phyloP scores from a whole-genome alignment of 2,797 vertebrate species.

The Morus bassanus region DNA sequence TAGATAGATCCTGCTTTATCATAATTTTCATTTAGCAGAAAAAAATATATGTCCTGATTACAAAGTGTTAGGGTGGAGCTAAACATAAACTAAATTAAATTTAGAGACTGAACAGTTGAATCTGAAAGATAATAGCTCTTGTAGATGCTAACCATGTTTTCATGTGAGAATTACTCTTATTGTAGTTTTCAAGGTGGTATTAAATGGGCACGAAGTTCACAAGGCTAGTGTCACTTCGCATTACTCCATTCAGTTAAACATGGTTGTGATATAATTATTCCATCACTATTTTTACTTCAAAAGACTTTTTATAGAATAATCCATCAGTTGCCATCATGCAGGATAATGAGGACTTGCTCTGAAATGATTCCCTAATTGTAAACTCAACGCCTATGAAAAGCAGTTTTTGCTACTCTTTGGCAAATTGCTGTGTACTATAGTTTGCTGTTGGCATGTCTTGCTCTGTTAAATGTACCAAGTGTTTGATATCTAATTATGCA shows the following conservation, averaged over 20 bases:
- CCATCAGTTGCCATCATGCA: neutral
- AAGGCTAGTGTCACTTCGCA: neutral
- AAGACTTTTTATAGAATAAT: neutral
- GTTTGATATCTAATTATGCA: neutral
- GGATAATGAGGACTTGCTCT: neutral
- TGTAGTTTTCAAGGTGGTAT: neutral
- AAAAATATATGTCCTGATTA: neutral
- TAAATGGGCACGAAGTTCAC: accelerated
- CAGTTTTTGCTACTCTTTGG: neutral
- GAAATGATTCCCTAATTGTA: neutral
- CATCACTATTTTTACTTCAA: neutral
- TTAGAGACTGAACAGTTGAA: neutral
- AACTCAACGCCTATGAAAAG: neutral
- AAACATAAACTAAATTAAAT: neutral
- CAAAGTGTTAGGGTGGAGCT: neutral
- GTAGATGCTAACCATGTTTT: neutral
- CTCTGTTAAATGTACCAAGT: neutral
- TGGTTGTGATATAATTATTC: neutral
- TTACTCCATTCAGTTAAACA: neutral
- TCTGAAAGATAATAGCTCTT: neutral
- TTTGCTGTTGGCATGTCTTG: neutral
- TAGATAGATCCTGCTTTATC: neutral
- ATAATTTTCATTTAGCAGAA: neutral
- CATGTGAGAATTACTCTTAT: neutral
- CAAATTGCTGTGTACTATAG: neutral